These are phyloP conservation scores for Petrocephalus zakoni DNA, from an alignment of 2,113 vertebrate species.

Conservation along the genomic window DNA sequence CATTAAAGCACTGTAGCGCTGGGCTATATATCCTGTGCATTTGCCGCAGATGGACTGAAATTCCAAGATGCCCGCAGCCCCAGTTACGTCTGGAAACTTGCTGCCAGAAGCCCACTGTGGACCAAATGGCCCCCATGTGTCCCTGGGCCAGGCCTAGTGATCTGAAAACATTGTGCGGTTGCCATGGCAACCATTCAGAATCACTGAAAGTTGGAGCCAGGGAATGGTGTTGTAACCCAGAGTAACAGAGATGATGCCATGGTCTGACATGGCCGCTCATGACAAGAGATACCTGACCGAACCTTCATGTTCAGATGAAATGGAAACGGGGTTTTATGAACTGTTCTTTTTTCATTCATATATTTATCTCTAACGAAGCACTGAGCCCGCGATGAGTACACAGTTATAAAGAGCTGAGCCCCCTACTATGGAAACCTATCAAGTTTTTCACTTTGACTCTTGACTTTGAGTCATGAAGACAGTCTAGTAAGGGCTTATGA, in stretches of 20 bases:
- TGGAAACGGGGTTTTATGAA: not conserved
- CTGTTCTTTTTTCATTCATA: not conserved
- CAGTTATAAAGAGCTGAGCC: not conserved
- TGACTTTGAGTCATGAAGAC: not conserved
- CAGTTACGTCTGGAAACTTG: not conserved
- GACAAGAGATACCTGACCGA: not conserved
- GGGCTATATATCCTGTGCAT: not conserved
- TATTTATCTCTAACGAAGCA: not conserved
- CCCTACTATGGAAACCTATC: not conserved
- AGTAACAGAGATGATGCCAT: conserved; percentile 1
- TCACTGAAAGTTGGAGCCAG: not conserved
- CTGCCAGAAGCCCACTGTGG: conserved; percentile 3
- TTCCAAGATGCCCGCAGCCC: not conserved
- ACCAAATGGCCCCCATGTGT: not conserved
- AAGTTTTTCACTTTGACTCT: not conserved
- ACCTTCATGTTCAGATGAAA: not conserved
- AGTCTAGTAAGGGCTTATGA: not conserved
- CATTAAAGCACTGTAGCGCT: not conserved
- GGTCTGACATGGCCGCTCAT: not conserved
- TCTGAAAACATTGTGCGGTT: not conserved
- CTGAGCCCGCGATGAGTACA: not conserved
- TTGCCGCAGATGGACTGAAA: not conserved
- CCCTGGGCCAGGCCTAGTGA: not conserved
- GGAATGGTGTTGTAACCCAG: not conserved
- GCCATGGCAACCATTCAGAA: not conserved